Evolutionary conservation across 2,113 vertebrate genomes (phyloP).

Genomic region (Passer domesticus): DNA sequence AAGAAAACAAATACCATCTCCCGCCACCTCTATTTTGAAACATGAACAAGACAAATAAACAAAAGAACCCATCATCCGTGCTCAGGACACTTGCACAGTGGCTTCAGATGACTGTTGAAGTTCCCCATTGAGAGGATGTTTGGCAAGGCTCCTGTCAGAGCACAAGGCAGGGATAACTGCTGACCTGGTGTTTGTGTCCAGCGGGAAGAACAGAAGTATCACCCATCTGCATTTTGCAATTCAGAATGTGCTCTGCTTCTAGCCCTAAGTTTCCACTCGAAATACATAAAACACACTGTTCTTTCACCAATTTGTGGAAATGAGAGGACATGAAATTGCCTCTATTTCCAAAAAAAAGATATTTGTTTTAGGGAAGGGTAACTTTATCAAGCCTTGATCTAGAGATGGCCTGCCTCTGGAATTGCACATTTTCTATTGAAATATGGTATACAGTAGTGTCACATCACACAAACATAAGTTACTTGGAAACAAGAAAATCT

Average conservation of each 20-base stretch:
- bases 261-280: fast-evolving
- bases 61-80: neutral
- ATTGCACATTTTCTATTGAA: neutral
- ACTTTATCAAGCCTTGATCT: neutral
- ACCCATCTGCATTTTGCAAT: neutral
- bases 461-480: neutral
- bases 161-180: neutral
- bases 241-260: neutral
- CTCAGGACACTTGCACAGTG: neutral
- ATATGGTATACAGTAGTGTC: neutral
- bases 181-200: neutral
- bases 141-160: neutral
- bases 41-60: neutral
- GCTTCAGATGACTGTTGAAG: neutral
- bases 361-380: neutral
- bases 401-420: neutral
- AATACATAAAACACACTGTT: neutral
- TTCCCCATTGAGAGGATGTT: neutral
- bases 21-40: neutral
- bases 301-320: neutral
- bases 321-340: neutral
- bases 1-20: neutral
- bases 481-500: neutral
- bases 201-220: neutral
- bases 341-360: neutral